Percentiles rank a stretch among this genome's conserved stretches.
phyloP scores from a whole-genome alignment of 2,797 vertebrate genomes.

The Microhierax caerulescens region DNA sequence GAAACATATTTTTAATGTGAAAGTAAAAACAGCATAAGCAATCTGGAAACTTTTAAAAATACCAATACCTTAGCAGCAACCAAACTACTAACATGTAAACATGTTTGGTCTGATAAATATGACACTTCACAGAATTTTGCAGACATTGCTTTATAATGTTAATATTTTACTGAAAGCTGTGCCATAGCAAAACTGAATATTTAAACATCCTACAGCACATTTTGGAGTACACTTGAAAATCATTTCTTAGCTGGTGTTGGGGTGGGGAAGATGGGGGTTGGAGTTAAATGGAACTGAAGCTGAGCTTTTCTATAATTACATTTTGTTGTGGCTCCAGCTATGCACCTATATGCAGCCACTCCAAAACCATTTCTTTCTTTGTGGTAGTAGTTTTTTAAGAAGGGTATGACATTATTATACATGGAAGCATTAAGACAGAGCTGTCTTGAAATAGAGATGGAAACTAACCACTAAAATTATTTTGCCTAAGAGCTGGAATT shows the following conservation, averaged over 20 bases:
- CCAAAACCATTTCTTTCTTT: background rate
- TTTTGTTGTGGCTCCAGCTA: background rate
- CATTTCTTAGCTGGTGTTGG: background rate
- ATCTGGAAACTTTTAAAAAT: background rate
- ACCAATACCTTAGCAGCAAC: background rate
- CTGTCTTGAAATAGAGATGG: background rate
- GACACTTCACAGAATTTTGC: background rate
- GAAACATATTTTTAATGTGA: background rate
- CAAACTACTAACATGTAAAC: background rate
- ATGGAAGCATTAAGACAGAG: background rate
- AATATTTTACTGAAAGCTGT: background rate
- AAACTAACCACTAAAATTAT: background rate
- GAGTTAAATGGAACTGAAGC: background rate
- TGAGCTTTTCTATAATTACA: background rate
- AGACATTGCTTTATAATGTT: background rate
- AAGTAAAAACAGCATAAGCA: background rate
- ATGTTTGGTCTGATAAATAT: background rate
- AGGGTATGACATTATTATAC: background rate
- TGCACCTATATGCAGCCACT: background rate
- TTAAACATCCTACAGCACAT: background rate
- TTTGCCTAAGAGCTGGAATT: background rate
- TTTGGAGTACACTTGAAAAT: background rate
- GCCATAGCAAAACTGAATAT: background rate
- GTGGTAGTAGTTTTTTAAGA: background rate
- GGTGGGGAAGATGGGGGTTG: rapidly evolving